Evolutionary conservation across 2,888 invertebrate species (phyloP), one percentile per base, ranked within the genome.

Genomic region (Pediacus dermestoides): DNA sequence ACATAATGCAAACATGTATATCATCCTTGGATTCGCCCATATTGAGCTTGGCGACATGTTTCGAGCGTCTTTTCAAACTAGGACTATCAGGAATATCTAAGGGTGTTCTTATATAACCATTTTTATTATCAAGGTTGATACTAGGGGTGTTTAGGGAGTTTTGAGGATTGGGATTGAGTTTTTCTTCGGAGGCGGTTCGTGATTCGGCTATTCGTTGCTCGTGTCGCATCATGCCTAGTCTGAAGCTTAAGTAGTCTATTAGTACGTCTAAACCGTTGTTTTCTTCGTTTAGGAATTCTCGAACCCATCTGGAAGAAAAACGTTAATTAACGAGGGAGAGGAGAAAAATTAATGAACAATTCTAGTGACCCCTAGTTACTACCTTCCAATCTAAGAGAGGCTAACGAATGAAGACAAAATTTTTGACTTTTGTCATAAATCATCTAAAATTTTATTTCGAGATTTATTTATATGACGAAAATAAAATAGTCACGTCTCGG

Each of bases 1-100:
- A 99, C 87, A 95, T 90, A 62, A 99, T 95, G 75, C 96, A 96
- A 44, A 97, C 94, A 72, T 99, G 97, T 62, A 99, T 95, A 67
- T 99, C 99, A 68, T 97, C 97, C 47, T 93, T 90, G 40, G 94
- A 88, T 58, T 92, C 90, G 35, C 93, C 93, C 91, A 93, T 91
- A 68, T 91, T 92, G 50, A 93, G 74, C 56, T 88, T 81, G 33
- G 89, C 88, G 18, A 90, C 88, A 68, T 92, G 92, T 44, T 88
- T 76, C 22, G 87, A 85, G 44, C 90, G 76, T 26, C 88, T 70
- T 57, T 85, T 80, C 44, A 83, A 74, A 54, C 79, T 77, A 21
- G 84, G 84, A 66, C 83, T 83, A 60, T 81, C 82, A 28, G 52
- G 55, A 18, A 80, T 73, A 50, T 82, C 80, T 38, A 79, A 66